A percentile compares a stretch with the other conserved stretches of the same genome.
phyloP scores from a whole-genome alignment of 2,888 invertebrate genomes.

The Cerastis rubricosa region DNA sequence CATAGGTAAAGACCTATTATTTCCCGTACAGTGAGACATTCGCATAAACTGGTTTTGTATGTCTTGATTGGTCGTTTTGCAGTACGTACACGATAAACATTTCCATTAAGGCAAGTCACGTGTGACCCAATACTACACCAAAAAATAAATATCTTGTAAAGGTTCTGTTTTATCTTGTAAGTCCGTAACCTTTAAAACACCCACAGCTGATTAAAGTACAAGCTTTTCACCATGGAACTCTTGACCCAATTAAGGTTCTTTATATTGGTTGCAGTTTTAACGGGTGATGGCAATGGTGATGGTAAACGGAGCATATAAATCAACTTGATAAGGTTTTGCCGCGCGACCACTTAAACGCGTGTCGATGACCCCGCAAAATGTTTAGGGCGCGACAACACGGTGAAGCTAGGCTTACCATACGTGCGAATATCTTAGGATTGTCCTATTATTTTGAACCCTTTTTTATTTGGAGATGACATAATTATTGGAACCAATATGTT shows the following conservation, averaged over 20 bases:
- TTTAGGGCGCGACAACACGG: slow-evolving; percentile 44
- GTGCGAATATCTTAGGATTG: neutral
- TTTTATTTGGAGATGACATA: neutral
- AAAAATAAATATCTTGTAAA: neutral
- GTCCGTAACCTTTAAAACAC: neutral
- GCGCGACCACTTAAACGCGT: slow-evolving; percentile 36
- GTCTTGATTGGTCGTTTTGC: too few relatives aligned
- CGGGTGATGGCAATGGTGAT: slow-evolving; percentile 41
- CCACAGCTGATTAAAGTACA: slow-evolving; percentile 19
- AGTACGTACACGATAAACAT: neutral
- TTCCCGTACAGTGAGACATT: too few relatives aligned
- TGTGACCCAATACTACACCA: slow-evolving; percentile 13
- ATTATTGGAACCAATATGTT: neutral
- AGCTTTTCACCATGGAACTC: slow-evolving; percentile 6
- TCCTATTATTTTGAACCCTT: neutral
- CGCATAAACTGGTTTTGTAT: too few relatives aligned
- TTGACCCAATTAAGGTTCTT: slow-evolving; percentile 52
- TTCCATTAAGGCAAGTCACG: slow-evolving; percentile 1
- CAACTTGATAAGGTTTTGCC: slow-evolving; percentile 60
- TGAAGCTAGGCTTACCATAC: neutral
- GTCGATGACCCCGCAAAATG: slow-evolving; percentile 55
- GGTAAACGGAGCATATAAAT: slow-evolving; percentile 49
- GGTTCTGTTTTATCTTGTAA: neutral
- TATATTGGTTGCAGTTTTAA: slow-evolving; percentile 42
- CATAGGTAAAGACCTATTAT: too few relatives aligned